Evolutionary conservation across 23 tunicate species (phyloP), one percentile per base, ranked within the genome.

Genomic region (Phallusia fumigata): DNA sequence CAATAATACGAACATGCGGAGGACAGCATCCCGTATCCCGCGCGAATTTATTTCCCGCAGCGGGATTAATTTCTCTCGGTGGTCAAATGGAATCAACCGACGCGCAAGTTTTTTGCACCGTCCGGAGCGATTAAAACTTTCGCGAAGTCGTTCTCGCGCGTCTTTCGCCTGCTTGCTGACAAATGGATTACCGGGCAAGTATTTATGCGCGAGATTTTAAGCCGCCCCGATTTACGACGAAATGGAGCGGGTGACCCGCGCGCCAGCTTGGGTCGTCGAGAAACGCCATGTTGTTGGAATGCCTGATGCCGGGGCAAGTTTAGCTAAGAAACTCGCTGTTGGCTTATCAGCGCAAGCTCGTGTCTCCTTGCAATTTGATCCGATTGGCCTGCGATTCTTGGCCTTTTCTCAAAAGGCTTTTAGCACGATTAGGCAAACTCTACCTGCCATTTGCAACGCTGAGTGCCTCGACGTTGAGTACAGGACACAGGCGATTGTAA

Each of bases 151-250:
- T 10, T 24, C 69, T 21, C 28, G 69, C 47, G 69, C 69, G 28
- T 22, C 28, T 24, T 22, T 58, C 28, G 28, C 28, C 69, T 58
- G 69, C 69, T 58, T 58, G 16, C 2, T 58, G 69, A 58, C 69
- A 58, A 58, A 58, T 58, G 69, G 69, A 58, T 58, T 58, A 58
- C 69, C 69, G 69, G 28, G 26, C 69, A 21, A 3, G 69, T 58
- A 58, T 58, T 58, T 58, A 58, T 58, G 69, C 69, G 69, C 11
- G 26, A 22, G 28, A 1, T 58, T 24, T 16, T 58, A 24, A 58
- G 69, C 26, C 69, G 69, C 69, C 69, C 69, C 69, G 69, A 58
- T 58, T 58, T 58, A 58, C 69, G 69, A 58, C 69, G 69, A 58
- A 58, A 58, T 24, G 16, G 15, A 58, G 69, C 69, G 15, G 8